Evolutionary conservation across 1,140 invertebrate genomes (phyloP).

Genomic region (Cydia amplana): DNA sequence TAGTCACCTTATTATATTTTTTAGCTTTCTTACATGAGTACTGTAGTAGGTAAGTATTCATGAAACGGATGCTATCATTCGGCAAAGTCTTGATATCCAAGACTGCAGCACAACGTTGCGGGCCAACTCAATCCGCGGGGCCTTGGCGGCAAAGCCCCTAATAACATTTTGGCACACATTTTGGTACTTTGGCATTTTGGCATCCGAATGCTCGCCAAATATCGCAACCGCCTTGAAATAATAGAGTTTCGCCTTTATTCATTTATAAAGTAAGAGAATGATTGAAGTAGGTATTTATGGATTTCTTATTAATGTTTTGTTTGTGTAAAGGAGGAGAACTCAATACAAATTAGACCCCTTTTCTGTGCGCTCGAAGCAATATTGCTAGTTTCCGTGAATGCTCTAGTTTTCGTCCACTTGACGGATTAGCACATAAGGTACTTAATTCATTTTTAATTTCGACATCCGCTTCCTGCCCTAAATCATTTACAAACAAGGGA

Average conservation of each 20-base stretch:
- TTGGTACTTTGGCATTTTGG: constrained; percentile 6
- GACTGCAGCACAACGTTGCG: background rate
- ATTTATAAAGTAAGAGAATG: background rate
- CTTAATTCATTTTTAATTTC: too few relatives aligned
- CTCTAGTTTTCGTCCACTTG: too few relatives aligned
- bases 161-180: constrained; percentile 19
- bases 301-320: too few relatives aligned
- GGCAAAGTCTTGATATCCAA: background rate
- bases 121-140: constrained; percentile 1
- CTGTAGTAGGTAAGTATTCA: background rate
- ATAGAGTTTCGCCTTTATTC: background rate
- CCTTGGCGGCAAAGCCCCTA: constrained; percentile 5
- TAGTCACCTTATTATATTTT: too few relatives aligned
- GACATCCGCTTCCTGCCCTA: too few relatives aligned
- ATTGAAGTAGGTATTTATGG: too few relatives aligned
- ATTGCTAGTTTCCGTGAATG: too few relatives aligned
- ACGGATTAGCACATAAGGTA: too few relatives aligned
- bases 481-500: too few relatives aligned
- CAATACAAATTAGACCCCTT: too few relatives aligned
- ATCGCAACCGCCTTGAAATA: background rate
- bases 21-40: background rate
- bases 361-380: too few relatives aligned
- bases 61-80: background rate
- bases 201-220: background rate
- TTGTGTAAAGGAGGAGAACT: too few relatives aligned